A percentile compares a stretch with the other conserved stretches of the same genome.
Evolutionary conservation across 2,797 vertebrate species (phyloP).

Genomic region (Merluccius polli): DNA sequence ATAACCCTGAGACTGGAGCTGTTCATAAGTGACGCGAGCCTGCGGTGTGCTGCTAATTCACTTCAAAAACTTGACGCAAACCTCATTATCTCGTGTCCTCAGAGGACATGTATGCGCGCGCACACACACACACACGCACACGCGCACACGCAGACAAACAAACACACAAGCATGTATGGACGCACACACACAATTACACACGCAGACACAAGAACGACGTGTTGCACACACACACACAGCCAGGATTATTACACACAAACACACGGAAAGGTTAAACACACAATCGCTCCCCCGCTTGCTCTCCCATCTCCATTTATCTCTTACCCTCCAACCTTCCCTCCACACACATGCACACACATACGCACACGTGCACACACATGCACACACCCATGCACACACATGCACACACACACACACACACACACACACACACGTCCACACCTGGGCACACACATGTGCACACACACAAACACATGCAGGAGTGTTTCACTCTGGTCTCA

Average conservation of each 20-base stretch:
- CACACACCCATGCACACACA: conserved; percentile 8
- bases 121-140: too few relatives aligned
- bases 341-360: too few relatives aligned
- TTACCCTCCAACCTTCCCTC: too few relatives aligned
- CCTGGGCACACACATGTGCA: neutral
- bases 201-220: neutral
- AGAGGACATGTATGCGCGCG: neutral
- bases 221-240: neutral
- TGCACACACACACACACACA: conserved; percentile 1
- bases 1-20: neutral
- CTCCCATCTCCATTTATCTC: too few relatives aligned
- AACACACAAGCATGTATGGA: conserved; percentile 20
- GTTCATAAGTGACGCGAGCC: neutral
- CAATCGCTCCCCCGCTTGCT: too few relatives aligned
- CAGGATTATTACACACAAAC: neutral
- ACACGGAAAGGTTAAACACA: conserved; percentile 3
- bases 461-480: conserved; percentile 5
- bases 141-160: conserved; percentile 3
- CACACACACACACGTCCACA: too few relatives aligned
- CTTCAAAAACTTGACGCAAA: neutral
- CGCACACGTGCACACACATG: neutral
- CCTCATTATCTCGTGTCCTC: neutral
- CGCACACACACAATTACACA: conserved; percentile 8
- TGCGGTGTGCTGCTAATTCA: neutral
- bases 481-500: conserved; percentile 30